Conservation (phyloP, 1,140 invertebrate genomes). For the Drosophila sp. region DNA sequence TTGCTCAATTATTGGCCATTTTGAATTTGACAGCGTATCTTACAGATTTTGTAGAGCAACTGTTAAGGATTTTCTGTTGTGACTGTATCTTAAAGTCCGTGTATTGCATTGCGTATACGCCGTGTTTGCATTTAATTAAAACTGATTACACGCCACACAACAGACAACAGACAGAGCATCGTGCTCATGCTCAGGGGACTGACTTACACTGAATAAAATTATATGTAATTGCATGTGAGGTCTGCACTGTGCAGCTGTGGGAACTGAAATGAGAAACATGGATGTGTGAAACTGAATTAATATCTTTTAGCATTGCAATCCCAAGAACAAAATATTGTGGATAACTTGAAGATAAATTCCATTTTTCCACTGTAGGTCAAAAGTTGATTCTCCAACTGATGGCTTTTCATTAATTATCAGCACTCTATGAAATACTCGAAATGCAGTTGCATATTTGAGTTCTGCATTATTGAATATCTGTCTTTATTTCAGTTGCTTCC, state of each 20-base stretch:
- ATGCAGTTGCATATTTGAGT: constrained; percentile 33
- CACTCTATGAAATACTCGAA: constrained; percentile 19
- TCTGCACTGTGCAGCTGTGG: constrained; percentile 13
- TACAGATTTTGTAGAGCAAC: constrained; percentile 23
- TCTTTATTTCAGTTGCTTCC: constrained; percentile 35
- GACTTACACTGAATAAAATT: constrained; percentile 48
- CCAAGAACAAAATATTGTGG: constrained; percentile 6
- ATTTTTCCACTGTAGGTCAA: background rate
- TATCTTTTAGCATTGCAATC: constrained; percentile 25
- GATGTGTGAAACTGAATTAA: constrained; percentile 20
- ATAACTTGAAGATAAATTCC: constrained; percentile 14
- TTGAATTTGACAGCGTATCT: constrained; percentile 15
- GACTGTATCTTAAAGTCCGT: constrained; percentile 29
- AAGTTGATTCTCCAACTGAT: background rate
- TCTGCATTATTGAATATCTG: constrained; percentile 66
- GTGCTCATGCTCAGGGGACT: constrained; percentile 40
- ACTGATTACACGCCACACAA: constrained; percentile 34
- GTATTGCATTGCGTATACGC: constrained; percentile 48
- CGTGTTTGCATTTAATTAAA: constrained; percentile 68
- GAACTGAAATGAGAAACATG: constrained; percentile 30
- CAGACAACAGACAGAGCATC: background rate
- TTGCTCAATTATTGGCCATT: constrained; percentile 42
- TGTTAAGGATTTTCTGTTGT: constrained; percentile 31
- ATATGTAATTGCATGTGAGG: constrained; percentile 26
- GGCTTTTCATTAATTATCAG: constrained; percentile 7